Percentiles rank a stretch among this genome's conserved stretches.
Conservation (phyloP, 2,113 vertebrate species). For the Butorides virescens region DNA sequence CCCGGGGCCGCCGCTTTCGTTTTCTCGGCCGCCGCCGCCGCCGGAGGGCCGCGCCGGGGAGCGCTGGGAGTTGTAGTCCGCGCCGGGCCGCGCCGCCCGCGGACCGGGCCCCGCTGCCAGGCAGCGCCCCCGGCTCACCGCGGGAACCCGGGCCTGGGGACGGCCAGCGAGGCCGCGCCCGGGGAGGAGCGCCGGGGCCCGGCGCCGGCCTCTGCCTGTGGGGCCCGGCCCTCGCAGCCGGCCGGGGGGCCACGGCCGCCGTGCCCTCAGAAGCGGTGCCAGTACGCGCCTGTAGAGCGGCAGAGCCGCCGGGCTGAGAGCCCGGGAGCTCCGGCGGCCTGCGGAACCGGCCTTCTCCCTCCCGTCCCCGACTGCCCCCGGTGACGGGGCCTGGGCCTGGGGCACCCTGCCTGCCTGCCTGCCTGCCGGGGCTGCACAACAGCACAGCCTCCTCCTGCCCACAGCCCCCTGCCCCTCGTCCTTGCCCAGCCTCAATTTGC, state of each 20-base stretch:
- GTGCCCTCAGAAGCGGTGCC: background rate
- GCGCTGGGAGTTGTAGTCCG: slow-evolving; percentile 67
- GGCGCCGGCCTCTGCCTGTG: background rate
- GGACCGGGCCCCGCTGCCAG: background rate
- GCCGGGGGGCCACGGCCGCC: background rate
- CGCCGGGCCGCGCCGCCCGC: background rate
- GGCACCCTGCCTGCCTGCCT: background rate
- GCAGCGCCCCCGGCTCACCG: background rate
- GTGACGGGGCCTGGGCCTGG: accelerated
- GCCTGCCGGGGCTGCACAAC: background rate
- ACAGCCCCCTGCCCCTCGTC: accelerated
- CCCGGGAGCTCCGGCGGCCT: background rate
- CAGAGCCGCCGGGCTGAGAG: background rate
- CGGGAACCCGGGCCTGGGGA: background rate
- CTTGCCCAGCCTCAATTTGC: background rate
- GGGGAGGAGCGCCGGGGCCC: background rate
- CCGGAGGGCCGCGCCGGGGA: background rate
- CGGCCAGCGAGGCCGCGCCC: too few relatives aligned
- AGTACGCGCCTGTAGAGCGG: background rate
- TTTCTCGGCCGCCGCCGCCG: slow-evolving; percentile 24
- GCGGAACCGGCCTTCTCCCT: background rate
- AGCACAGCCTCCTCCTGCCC: background rate
- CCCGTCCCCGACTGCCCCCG: accelerated
- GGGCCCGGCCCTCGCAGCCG: background rate
- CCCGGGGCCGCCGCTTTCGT: slow-evolving; percentile 4